phyloP scores from a whole-genome alignment of 2,113 vertebrate species.

The Accipiter cooperii region DNA sequence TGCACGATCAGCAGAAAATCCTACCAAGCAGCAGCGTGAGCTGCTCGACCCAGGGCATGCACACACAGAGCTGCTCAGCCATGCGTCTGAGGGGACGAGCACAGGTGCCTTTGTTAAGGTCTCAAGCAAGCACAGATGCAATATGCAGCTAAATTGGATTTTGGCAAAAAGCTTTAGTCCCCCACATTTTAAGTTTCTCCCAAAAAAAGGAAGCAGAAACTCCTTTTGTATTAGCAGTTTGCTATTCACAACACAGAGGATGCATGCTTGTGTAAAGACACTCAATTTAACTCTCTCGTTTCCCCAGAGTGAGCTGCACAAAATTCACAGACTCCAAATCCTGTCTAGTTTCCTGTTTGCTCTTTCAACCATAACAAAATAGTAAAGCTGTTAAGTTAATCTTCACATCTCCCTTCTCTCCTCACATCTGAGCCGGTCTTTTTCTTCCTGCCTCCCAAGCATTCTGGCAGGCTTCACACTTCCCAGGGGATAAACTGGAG shows the following conservation, averaged over 20 bases:
- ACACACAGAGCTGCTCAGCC: not conserved
- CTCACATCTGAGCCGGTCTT: not conserved
- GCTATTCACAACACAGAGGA: not conserved
- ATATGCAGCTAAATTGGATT: not conserved
- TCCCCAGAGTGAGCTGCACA: not conserved
- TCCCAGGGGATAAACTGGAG: not conserved
- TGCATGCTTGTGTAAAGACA: fast-evolving
- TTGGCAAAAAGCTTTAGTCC: not conserved
- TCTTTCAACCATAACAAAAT: not conserved
- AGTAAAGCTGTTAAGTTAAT: not conserved
- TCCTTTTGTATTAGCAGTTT: not conserved
- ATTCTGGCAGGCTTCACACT: not conserved
- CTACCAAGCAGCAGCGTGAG: not conserved
- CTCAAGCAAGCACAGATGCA: not conserved
- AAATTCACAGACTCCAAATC: not conserved
- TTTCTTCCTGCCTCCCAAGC: not conserved
- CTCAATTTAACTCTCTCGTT: not conserved
- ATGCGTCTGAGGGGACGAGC: fast-evolving
- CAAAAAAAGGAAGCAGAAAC: not conserved
- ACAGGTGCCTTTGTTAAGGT: not conserved
- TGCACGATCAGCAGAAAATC: not conserved
- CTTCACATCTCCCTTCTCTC: not conserved
- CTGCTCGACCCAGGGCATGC: not conserved
- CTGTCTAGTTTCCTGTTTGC: not conserved
- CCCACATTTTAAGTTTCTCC: not conserved